phyloP scores from a whole-genome alignment of 2,113 vertebrate genomes.

The Cynopterus brachyotis region DNA sequence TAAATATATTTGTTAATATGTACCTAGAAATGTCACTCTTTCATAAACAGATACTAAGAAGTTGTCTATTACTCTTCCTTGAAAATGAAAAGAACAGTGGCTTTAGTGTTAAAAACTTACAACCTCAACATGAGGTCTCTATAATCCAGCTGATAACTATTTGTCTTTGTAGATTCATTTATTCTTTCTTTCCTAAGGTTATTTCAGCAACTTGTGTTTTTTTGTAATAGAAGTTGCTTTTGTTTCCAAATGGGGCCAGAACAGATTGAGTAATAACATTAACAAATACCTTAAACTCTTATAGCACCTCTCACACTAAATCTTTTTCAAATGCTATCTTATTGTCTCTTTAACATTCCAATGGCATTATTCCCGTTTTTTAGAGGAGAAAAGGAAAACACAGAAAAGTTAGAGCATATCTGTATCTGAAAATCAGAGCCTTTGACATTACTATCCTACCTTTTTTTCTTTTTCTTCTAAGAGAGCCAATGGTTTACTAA shows the following conservation, averaged over 20 bases:
- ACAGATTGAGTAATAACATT: conserved; percentile 41
- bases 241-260: conserved; percentile 28
- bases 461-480: neutral
- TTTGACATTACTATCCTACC: neutral
- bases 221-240: conserved; percentile 50
- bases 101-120: neutral
- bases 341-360: neutral
- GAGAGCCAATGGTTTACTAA: neutral
- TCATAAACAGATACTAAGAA: neutral
- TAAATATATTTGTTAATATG: neutral
- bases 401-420: neutral
- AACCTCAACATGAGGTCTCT: neutral
- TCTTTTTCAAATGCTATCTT: conserved; percentile 11
- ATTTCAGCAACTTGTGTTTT: conserved; percentile 35
- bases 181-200: conserved; percentile 14
- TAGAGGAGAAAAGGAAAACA: neutral
- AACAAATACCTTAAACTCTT: conserved; percentile 36
- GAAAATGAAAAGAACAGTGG: neutral
- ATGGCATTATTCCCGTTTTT: neutral
- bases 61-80: neutral
- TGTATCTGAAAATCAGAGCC: neutral
- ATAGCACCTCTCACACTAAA: conserved; percentile 22
- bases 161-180: neutral
- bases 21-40: neutral
- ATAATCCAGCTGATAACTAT: neutral